phyloP scores from a whole-genome alignment of 2,888 invertebrate genomes.

The Rhyacophila evoluta region DNA sequence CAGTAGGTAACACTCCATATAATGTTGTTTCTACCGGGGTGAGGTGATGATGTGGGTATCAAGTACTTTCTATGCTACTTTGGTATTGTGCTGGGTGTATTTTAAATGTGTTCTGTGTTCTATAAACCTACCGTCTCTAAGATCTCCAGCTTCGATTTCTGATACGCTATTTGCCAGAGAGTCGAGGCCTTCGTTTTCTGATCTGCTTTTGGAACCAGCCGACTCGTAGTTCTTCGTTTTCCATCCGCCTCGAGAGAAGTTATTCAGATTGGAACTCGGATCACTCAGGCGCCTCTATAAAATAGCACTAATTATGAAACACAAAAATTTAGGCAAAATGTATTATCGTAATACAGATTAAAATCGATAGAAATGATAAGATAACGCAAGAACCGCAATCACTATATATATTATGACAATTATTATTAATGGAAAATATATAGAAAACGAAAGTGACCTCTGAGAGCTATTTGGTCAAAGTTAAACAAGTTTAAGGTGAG shows the following conservation, averaged over 20 bases:
- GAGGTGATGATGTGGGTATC: constrained; percentile 5
- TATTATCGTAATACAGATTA: not conserved
- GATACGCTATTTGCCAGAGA: constrained; percentile 84
- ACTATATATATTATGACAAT: too few species aligned
- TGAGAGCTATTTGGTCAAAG: too few species aligned
- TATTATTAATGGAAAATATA: too few species aligned
- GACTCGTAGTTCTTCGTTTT: constrained; percentile 76
- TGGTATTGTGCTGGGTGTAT: constrained; percentile 29
- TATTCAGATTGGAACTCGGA: constrained; percentile 90
- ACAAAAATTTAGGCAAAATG: too few species aligned
- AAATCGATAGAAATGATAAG: too few species aligned
- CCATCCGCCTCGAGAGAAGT: constrained; percentile 87
- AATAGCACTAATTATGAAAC: too few species aligned
- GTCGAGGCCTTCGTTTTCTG: constrained; percentile 93
- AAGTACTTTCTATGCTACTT: not conserved
- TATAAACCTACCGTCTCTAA: constrained; percentile 82
- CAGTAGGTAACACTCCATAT: constrained; percentile 60
- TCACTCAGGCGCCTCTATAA: constrained; percentile 87
- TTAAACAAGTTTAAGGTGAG: too few species aligned
- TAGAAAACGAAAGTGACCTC: too few species aligned
- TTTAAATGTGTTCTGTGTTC: constrained; percentile 15
- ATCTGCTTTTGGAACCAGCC: constrained; percentile 82
- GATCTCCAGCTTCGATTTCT: constrained; percentile 94
- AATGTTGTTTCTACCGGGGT: constrained; percentile 53
- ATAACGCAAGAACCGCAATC: not conserved